Conservation (phyloP, 2,113 vertebrate genomes). For the Pipa parva region DNA sequence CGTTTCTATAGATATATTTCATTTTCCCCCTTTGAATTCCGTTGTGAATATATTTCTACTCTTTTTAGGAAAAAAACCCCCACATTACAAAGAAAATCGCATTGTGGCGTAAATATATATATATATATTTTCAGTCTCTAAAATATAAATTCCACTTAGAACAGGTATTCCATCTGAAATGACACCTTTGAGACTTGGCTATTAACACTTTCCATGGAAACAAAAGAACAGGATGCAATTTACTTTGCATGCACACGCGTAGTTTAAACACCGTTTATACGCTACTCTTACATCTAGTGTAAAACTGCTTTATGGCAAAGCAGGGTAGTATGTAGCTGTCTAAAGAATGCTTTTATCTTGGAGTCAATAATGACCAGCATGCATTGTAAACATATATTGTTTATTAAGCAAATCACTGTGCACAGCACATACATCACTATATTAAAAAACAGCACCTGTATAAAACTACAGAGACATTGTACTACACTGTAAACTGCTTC, state of each 20-base stretch:
- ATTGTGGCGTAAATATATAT: too few relatives aligned
- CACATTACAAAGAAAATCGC: too few relatives aligned
- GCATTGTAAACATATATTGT: constrained; percentile 46
- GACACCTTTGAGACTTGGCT: constrained; percentile 4
- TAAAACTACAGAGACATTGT: constrained; percentile 85
- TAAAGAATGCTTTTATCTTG: constrained; percentile 14
- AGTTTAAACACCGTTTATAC: constrained; percentile 12
- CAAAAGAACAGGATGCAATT: constrained; percentile 20
- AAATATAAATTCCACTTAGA: background rate
- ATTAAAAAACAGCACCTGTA: constrained; percentile 74
- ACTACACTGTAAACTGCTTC: constrained; percentile 47
- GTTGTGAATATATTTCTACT: too few relatives aligned
- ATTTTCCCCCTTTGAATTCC: too few relatives aligned
- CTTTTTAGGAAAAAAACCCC: too few relatives aligned
- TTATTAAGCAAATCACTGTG: constrained; percentile 71
- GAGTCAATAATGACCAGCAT: background rate
- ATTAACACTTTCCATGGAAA: constrained; percentile 25
- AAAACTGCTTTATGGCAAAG: constrained; percentile 19
- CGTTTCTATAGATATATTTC: too few relatives aligned
- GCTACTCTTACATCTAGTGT: constrained; percentile 42
- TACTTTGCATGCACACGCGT: constrained; percentile 33
- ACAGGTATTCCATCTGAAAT: background rate
- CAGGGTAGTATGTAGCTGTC: background rate
- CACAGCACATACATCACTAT: constrained; percentile 84
- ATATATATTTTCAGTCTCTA: background rate